A percentile compares a stretch with the other conserved stretches of the same genome.
These are phyloP conservation scores for Alsophila aescularia DNA, from an alignment of 2,888 invertebrate genomes.

Conservation along the genomic window DNA sequence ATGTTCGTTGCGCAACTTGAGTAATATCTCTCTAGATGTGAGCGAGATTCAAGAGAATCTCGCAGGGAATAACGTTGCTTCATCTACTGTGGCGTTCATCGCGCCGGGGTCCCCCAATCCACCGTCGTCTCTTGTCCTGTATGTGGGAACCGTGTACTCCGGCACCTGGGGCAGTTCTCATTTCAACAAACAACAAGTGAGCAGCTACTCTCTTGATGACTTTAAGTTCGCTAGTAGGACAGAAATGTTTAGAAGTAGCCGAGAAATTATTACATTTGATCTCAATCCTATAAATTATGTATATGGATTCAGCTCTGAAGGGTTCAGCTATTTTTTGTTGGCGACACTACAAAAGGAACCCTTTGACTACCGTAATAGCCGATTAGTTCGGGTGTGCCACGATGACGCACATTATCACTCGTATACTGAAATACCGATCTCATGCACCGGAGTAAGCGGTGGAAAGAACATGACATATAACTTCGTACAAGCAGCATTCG, in stretches of 20 bases:
- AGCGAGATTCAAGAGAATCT: slow-evolving; percentile 94
- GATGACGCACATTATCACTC: slow-evolving; percentile 98
- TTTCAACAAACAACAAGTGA: slow-evolving; percentile 96
- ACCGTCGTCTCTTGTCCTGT: slow-evolving; percentile 96
- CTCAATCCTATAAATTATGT: slow-evolving; percentile 97
- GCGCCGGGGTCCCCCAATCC: slow-evolving; percentile 97
- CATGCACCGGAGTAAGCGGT: slow-evolving; percentile 92
- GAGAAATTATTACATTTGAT: slow-evolving; percentile 96
- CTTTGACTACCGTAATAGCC: slow-evolving; percentile 96
- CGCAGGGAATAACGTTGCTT: slow-evolving; percentile 97
- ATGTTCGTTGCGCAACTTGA: slow-evolving; percentile 94
- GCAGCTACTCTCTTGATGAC: slow-evolving; percentile 94
- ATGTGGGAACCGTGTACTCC: slow-evolving; percentile 97
- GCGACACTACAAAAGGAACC: slow-evolving; percentile 95
- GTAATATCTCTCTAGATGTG: slow-evolving; percentile 92
- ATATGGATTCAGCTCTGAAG: slow-evolving; percentile 97
- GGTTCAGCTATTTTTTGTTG: slow-evolving; percentile 98
- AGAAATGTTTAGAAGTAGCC: too few relatives aligned
- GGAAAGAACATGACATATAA: slow-evolving; percentile 92
- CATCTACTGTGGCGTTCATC: slow-evolving; percentile 98
- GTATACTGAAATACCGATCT: slow-evolving; percentile 98
- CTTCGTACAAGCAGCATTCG: slow-evolving; percentile 96
- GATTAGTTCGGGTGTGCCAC: slow-evolving; percentile 97
- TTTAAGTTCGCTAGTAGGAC: too few relatives aligned
- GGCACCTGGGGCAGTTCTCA: slow-evolving; percentile 96